Base-by-base conservation (phyloP, 2,888 invertebrate species). In the Agriopis leucophaearia region DNA sequence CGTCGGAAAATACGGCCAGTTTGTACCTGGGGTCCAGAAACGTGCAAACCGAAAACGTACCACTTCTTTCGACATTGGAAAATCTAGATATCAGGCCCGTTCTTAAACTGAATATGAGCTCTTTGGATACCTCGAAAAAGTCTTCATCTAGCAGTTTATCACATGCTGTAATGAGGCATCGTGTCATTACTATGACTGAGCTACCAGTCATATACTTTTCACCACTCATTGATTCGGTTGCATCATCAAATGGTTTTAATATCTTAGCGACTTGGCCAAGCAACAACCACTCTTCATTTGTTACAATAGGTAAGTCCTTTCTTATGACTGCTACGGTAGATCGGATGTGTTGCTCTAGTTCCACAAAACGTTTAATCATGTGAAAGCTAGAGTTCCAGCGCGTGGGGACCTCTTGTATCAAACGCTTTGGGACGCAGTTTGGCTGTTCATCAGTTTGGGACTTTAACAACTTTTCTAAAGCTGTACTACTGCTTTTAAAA, bases 191-290 rank as follows among this genome's bases (percentile, higher is more conserved):
- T 15, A 16, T 55, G 40, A 55, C 16, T 10, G 15, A 12, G 6
- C 55, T 55, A 12, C 10, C 55, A 1, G 55, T 55, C 16, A 40
- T 18, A 10, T 55, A 55, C 2, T 55, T 42, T 40, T 55, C 40
- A 10, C 55, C 42, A 16, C 54, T 55, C 40, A 55, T 38, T 9
- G 16, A 16, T 10, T 15, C 13, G 7, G 55, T 55, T 1, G 40
- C 40, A 5, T 16, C 55, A 6, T 55, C 40, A 16, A 55, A 55
- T 1, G 40, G 40, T 16, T 55, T 40, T 12, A 55, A 16, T 9
- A 55, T 42, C 42, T 42, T 12, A 12, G 12, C 13, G 0, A 13
- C 42, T 42, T 54, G 27, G 54, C n/a, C 38, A 54, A 36, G 38
- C 8, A 38, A n/a, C 54, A 8, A 38, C 40, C 54, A 54, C n/a